phyloP scores from a whole-genome alignment of 2,113 vertebrate species.

The Nothobranchius furzeri region DNA sequence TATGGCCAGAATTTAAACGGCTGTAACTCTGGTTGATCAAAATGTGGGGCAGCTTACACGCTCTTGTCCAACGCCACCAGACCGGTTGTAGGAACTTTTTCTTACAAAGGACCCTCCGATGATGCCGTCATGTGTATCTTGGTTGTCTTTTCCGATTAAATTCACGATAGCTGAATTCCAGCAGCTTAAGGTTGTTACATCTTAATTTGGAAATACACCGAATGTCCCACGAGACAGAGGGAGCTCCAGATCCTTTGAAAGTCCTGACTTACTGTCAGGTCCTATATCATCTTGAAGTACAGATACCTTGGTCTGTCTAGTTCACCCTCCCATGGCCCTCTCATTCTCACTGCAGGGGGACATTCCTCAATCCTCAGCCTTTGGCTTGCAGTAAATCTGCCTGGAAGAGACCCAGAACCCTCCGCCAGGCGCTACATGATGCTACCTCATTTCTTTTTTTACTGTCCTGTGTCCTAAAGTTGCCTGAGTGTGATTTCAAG shows the following conservation, averaged over 20 bases:
- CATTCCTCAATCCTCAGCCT: constrained; percentile 71
- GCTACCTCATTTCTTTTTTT: constrained; percentile 16
- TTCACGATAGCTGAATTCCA: constrained; percentile 4
- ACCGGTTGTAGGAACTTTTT: background rate
- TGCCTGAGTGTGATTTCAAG: constrained; percentile 9
- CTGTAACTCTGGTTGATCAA: constrained; percentile 60
- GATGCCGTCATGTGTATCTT: constrained; percentile 2
- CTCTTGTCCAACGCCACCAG: constrained; percentile 36
- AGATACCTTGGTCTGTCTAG: constrained; percentile 52
- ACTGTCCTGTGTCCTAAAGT: constrained; percentile 5
- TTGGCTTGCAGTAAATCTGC: constrained; percentile 71
- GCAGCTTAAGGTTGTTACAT: constrained; percentile 11
- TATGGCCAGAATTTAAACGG: constrained; percentile 57
- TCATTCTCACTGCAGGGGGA: constrained; percentile 66
- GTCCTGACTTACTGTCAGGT: constrained; percentile 45
- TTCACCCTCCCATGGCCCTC: constrained; percentile 50
- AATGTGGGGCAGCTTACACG: constrained; percentile 64
- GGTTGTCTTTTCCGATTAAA: constrained; percentile 13
- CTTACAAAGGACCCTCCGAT: background rate
- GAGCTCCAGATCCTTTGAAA: constrained; percentile 44
- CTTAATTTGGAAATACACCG: constrained; percentile 32
- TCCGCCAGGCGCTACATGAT: constrained; percentile 38
- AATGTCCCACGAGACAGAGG: constrained; percentile 35
- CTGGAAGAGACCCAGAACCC: constrained; percentile 41
- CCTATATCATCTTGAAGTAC: constrained; percentile 48